Evolutionary conservation across 2,797 vertebrate genomes (phyloP).

Genomic region (Thunnus albacares): DNA sequence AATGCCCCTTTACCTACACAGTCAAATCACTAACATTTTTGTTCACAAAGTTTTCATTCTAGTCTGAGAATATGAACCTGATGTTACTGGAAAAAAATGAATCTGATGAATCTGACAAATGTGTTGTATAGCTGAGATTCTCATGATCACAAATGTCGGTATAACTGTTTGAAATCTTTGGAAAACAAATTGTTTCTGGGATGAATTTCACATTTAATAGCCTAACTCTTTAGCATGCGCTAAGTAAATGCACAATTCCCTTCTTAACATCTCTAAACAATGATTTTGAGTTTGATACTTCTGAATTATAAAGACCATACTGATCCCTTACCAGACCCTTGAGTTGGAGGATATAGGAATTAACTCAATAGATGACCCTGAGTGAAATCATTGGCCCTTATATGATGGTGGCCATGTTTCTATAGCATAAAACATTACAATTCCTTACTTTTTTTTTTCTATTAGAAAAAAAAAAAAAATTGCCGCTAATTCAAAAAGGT

Average conservation of each 20-base stretch:
- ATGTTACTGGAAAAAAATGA: background rate
- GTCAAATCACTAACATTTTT: constrained; percentile 13
- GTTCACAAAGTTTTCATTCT: background rate
- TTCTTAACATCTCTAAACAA: constrained; percentile 66
- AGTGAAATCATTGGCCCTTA: constrained; percentile 83
- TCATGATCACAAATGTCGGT: constrained; percentile 67
- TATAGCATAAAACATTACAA: constrained; percentile 74
- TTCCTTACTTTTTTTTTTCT: constrained; percentile 64
- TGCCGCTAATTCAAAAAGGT: constrained; percentile 72
- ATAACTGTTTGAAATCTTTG: constrained; percentile 41
- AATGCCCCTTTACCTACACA: constrained; percentile 37
- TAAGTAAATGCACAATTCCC: constrained; percentile 72
- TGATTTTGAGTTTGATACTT: constrained; percentile 67
- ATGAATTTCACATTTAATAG: constrained; percentile 54
- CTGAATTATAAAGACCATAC: constrained; percentile 61
- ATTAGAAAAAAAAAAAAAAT: constrained; percentile 55
- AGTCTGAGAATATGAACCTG: background rate
- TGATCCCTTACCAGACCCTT: constrained; percentile 74
- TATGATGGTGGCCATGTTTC: constrained; percentile 70
- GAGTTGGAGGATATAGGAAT: constrained; percentile 72
- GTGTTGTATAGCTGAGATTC: constrained; percentile 32
- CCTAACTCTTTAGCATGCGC: constrained; percentile 42
- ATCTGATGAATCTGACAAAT: constrained; percentile 1
- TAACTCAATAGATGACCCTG: constrained; percentile 82
- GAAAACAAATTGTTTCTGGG: constrained; percentile 27